A percentile compares a stretch with the other conserved stretches of the same genome.
Evolutionary conservation across 2,888 invertebrate genomes (phyloP).

Genomic region (Coelinius sp.): DNA sequence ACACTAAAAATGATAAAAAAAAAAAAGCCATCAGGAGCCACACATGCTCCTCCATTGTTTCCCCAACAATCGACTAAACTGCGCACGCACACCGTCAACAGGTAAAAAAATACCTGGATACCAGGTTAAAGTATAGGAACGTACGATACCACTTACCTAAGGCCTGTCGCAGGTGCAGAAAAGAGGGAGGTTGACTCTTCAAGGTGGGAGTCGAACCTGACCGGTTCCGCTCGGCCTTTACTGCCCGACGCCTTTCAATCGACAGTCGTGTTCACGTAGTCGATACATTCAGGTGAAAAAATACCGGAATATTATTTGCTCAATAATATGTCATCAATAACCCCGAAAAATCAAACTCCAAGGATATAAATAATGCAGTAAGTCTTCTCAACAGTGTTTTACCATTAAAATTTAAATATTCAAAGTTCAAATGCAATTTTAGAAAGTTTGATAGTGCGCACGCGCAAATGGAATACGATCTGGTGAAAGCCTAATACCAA

Average conservation of each 20-base stretch:
- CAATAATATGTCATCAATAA: conserved; percentile 16
- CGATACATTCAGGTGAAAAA: conserved; percentile 49
- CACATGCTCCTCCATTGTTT: conserved; percentile 2
- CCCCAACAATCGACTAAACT: conserved; percentile 38
- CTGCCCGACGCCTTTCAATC: conserved; percentile 50
- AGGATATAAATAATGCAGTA: neutral
- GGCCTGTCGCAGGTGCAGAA: conserved; percentile 50
- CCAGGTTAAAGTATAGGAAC: conserved; percentile 19
- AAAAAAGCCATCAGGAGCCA: neutral
- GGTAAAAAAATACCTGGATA: conserved; percentile 50
- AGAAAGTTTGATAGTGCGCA: neutral
- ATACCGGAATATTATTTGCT: neutral
- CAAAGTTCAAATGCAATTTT: neutral
- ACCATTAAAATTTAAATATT: conserved; percentile 14
- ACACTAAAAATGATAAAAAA: no score
- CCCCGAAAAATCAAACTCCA: neutral
- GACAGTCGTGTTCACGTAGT: conserved; percentile 61
- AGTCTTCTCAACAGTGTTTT: conserved; percentile 34
- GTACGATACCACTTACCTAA: conserved; percentile 4
- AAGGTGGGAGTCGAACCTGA: conserved; percentile 61
- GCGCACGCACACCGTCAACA: conserved; percentile 59
- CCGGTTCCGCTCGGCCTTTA: conserved; percentile 47
- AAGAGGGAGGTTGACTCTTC: conserved; percentile 51
- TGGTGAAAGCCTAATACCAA: neutral
- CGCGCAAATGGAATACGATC: neutral